These are phyloP conservation scores for Loriculus beryllinus DNA, from an alignment of 2,797 vertebrate species.

Conservation along the genomic window DNA sequence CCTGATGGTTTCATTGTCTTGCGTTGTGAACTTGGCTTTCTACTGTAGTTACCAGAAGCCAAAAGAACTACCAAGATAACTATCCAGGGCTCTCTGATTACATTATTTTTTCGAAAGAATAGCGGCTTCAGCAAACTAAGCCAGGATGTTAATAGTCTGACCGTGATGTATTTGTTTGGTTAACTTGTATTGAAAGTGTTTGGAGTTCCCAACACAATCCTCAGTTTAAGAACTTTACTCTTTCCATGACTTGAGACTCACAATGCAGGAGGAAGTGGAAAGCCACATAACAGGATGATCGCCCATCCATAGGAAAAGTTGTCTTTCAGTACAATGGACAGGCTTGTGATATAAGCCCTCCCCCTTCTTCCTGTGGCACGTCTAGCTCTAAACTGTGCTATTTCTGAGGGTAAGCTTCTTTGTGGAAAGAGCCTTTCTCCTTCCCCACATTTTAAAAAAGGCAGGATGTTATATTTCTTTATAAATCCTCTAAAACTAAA, in stretches of 20 bases:
- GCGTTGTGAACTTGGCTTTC: conserved; percentile 29
- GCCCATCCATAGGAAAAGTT: conserved; percentile 63
- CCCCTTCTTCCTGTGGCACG: conserved; percentile 58
- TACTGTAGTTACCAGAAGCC: background rate
- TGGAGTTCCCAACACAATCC: conserved; percentile 49
- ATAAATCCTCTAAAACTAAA: conserved; percentile 6
- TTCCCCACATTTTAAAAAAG: conserved; percentile 15
- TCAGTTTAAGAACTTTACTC: conserved; percentile 53
- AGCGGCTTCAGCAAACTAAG: conserved; percentile 33
- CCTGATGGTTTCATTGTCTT: background rate
- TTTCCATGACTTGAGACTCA: conserved; percentile 59
- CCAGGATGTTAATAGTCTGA: conserved; percentile 57
- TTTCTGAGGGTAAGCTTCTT: conserved; percentile 46
- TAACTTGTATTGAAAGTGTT: conserved; percentile 45
- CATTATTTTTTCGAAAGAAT: conserved; percentile 58
- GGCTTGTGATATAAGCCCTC: conserved; percentile 33
- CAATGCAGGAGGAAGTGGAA: conserved; percentile 62
- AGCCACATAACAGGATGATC: conserved; percentile 63
- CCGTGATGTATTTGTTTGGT: conserved; percentile 63
- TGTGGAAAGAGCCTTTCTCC: conserved; percentile 31
- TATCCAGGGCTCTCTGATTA: conserved; percentile 51
- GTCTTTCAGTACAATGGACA: conserved; percentile 50
- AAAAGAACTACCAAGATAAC: conserved; percentile 19
- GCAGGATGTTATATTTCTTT: conserved; percentile 63
- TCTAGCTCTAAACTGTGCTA: conserved; percentile 8